Conservation (phyloP, 2,113 vertebrate species). For the Elachura formosa region DNA sequence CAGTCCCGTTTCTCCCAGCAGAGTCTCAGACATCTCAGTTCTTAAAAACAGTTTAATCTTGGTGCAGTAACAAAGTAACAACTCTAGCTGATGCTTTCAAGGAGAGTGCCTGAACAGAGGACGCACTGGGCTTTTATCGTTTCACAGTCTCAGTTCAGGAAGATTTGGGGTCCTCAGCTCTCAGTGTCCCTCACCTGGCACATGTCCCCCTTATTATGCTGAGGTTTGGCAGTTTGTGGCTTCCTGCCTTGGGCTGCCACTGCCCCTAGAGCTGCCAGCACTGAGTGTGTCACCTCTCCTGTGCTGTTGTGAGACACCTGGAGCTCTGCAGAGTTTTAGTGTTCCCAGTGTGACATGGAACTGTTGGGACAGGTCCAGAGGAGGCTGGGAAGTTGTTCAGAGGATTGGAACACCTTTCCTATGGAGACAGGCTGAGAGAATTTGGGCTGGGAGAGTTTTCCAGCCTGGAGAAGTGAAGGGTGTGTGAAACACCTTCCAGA, state of each 20-base stretch:
- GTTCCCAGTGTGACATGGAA: background rate
- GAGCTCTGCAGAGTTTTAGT: background rate
- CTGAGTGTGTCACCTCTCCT: background rate
- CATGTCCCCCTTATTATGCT: background rate
- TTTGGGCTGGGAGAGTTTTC: background rate
- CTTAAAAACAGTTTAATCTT: background rate
- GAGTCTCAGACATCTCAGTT: background rate
- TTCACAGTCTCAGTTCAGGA: background rate
- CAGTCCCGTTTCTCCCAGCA: background rate
- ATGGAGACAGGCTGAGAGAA: background rate
- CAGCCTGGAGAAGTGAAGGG: background rate
- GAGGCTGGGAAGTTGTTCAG: background rate
- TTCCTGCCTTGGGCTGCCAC: background rate
- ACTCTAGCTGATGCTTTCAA: background rate
- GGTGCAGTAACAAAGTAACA: background rate
- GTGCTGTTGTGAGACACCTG: background rate
- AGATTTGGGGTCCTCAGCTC: background rate
- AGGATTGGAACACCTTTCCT: background rate
- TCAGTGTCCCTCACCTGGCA: background rate
- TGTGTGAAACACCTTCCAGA: background rate
- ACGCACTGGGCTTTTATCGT: background rate
- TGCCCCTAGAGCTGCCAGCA: background rate
- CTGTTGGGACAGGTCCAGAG: background rate
- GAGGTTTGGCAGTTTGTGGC: background rate
- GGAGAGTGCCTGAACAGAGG: background rate